phyloP scores from a whole-genome alignment of 1,140 invertebrate genomes.

The Drosophila arizonae region DNA sequence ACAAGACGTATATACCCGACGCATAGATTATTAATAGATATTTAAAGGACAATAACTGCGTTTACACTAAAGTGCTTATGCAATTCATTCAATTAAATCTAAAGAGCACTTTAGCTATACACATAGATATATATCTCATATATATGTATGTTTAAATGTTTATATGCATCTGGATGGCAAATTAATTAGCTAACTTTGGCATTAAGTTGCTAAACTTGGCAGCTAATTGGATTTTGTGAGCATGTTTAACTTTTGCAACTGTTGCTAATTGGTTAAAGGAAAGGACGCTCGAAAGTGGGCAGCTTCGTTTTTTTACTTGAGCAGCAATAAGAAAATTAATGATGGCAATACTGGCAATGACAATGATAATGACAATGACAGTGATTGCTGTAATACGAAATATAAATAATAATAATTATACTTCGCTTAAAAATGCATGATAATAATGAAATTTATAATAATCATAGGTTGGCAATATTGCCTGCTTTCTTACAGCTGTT shows the following conservation, averaged over 20 bases:
- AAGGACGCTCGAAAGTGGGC: constrained; percentile 32
- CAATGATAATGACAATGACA: no score
- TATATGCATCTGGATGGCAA: constrained; percentile 11
- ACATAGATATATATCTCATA: constrained; percentile 14
- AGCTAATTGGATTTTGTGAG: constrained; percentile 62
- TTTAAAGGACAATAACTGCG: constrained; percentile 17
- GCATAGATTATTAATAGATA: neutral
- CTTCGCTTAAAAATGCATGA: no score
- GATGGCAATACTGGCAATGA: constrained; percentile 17
- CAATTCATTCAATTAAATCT: constrained; percentile 31
- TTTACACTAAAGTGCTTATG: constrained; percentile 29
- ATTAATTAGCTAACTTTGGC: constrained; percentile 46
- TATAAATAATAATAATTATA: neutral
- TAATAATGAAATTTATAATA: neutral
- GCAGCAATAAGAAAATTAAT: neutral
- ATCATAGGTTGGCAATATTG: no score
- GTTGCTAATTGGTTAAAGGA: constrained; percentile 61
- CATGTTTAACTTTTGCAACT: constrained; percentile 64
- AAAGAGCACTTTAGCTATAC: neutral
- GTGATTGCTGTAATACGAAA: neutral
- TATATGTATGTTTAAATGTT: neutral
- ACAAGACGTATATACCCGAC: neutral
- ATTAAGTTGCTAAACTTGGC: constrained; percentile 38
- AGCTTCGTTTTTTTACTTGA: constrained; percentile 27
- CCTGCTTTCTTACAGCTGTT: no score